phyloP scores from a whole-genome alignment of 37 sponge, comb jelly and placozoan genomes.

The Chondrosia reniformis region DNA sequence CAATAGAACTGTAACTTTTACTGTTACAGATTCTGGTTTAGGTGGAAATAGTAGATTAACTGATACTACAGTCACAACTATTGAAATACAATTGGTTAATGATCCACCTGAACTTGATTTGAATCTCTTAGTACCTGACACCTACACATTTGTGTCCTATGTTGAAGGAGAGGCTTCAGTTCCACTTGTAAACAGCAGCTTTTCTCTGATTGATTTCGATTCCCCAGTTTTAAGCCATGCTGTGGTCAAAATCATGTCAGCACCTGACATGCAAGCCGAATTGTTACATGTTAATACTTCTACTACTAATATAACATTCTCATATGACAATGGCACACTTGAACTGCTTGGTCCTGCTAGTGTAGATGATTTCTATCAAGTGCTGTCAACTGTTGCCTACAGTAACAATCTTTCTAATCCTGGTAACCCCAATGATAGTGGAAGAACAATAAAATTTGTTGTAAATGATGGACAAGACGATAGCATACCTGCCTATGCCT shows the following conservation, averaged over 20 bases:
- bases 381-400: conserved; percentile 66
- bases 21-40: conserved; percentile 28
- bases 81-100: conserved; percentile 59
- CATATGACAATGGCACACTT: conserved; percentile 17
- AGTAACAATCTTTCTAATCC: conserved; percentile 58
- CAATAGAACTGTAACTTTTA: conserved; percentile 31
- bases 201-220: conserved; percentile 75
- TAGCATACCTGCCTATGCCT: conserved; percentile 57
- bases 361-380: conserved; percentile 48
- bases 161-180: conserved; percentile 65
- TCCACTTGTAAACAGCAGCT: neutral
- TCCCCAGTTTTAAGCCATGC: conserved; percentile 31
- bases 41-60: conserved; percentile 7
- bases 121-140: conserved; percentile 28
- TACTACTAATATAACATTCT: conserved; percentile 32
- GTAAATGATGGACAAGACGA: conserved; percentile 70
- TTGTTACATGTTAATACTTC: conserved; percentile 44
- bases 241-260: conserved; percentile 31
- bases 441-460: conserved; percentile 52
- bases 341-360: conserved; percentile 69
- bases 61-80: conserved; percentile 11
- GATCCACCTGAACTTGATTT: conserved; percentile 88
- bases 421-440: conserved; percentile 49
- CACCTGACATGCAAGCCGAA: conserved; percentile 67
- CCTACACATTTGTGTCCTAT: conserved; percentile 39